Base-by-base conservation (phyloP, 2,797 vertebrate species). In the Cuniculus paca region DNA sequence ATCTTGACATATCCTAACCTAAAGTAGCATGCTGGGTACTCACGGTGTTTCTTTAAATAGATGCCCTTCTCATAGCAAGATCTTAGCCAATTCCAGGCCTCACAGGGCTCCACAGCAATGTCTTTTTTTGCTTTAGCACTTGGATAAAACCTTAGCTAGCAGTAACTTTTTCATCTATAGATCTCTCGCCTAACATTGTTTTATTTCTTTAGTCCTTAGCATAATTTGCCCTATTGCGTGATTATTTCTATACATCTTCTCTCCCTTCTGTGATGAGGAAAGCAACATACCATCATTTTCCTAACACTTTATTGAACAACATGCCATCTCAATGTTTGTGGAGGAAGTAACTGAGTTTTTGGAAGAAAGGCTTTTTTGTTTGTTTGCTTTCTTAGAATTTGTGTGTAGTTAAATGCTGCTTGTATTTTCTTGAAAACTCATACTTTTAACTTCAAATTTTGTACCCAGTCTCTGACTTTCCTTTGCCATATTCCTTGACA, bases 291-390 rank as follows among this genome's bases (percentile, higher is more conserved):
- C 24, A 5, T 42, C 77, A 14, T n/a, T 68, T 45, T 68, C 36
- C n/a, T 65, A 52, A n/a, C 36, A 60, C n/a, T 93, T 60, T 54
- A 68, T 82, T 95, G 17, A 93, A 80, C 10, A 75, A 88, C 14
- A 10, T 94, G 36, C 39, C 16, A 82, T 63, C 48, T 95, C 60
- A 60, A 4, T 79, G 34, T 77, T 74, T 82, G 9, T 54, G 54
- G 10, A 96, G 84, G 31, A 42, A 93, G 91, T 89, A 91, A 89
- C 54, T 88, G 72, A 52, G 20, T 92, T 74, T 95, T 85, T 74
- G 16, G 7, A 91, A 87, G 52, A 87, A 74, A 91, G 36, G n/a
- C n/a, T n/a, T 20, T 6, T 90, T 95, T 8, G 80, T 96, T 95
- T 80, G 52, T 52, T 52, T 20, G 3, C 88, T 95, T 8, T 83